Conservation (phyloP, 2,888 invertebrate species). For the Trachelus troglodyta region DNA sequence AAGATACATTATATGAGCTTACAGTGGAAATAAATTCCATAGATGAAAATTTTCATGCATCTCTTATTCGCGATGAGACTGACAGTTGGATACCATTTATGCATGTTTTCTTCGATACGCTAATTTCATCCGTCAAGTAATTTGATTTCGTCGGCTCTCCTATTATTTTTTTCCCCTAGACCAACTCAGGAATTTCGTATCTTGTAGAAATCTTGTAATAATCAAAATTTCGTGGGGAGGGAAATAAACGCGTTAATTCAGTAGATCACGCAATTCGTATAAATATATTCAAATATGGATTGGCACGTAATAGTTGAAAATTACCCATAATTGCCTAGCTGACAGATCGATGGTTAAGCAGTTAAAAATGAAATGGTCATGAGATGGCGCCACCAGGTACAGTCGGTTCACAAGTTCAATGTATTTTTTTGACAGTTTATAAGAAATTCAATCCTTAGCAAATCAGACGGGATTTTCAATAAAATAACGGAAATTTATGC, state of each 20-base stretch:
- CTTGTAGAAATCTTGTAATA: not conserved
- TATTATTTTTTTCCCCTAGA: not conserved
- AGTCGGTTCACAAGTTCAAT: too few species aligned
- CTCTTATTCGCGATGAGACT: not conserved
- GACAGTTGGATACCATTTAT: not conserved
- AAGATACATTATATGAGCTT: not conserved
- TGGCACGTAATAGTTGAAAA: not conserved
- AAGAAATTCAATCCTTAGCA: too few species aligned
- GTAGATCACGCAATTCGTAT: not conserved
- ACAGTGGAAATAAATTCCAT: not conserved
- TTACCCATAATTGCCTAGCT: not conserved
- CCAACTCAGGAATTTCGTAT: not conserved
- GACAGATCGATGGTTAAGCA: not conserved
- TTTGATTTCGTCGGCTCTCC: not conserved
- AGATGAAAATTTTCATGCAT: not conserved
- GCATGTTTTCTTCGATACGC: not conserved
- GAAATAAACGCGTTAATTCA: not conserved
- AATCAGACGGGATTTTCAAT: too few species aligned
- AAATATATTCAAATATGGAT: not conserved
- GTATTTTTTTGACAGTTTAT: too few species aligned
- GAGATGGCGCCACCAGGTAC: not conserved
- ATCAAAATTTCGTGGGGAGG: not conserved
- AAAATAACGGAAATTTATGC: too few species aligned
- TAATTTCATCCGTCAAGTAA: not conserved
- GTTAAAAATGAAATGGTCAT: not conserved